Conservation (phyloP, 2,797 vertebrate genomes). For the Poeciliopsis infans region DNA sequence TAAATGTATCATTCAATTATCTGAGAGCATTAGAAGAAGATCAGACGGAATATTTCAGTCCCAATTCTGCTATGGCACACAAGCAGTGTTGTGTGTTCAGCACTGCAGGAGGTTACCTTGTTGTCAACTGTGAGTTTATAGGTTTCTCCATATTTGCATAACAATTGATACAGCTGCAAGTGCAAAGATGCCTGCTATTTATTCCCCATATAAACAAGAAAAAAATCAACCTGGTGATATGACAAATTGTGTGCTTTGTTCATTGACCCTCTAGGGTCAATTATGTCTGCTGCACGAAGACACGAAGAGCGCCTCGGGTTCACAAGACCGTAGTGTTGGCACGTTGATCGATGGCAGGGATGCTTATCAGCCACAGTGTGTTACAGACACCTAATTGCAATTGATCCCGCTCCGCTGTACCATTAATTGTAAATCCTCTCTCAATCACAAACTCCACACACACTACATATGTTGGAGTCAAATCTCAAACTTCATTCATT, state of each 20-base stretch:
- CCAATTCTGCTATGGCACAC: slow-evolving; percentile 22
- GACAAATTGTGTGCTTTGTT: slow-evolving; percentile 64
- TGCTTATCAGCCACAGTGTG: slow-evolving; percentile 78
- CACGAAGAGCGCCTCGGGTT: slow-evolving; percentile 47
- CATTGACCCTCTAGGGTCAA: slow-evolving; percentile 75
- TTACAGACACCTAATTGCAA: slow-evolving; percentile 83
- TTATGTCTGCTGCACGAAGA: slow-evolving; percentile 61
- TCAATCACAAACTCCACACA: slow-evolving; percentile 63
- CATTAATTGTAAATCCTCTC: slow-evolving; percentile 80
- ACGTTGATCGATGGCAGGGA: slow-evolving; percentile 74
- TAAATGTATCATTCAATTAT: slow-evolving; percentile 7
- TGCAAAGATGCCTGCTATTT: slow-evolving; percentile 43
- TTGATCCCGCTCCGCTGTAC: slow-evolving; percentile 76
- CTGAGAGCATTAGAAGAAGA: neutral
- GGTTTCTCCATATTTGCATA: slow-evolving; percentile 64
- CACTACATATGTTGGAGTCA: slow-evolving; percentile 51
- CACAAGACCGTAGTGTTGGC: slow-evolving; percentile 42
- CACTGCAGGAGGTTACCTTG: slow-evolving; percentile 34
- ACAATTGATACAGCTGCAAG: slow-evolving; percentile 57
- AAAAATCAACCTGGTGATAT: slow-evolving; percentile 49
- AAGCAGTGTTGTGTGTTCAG: slow-evolving; percentile 38
- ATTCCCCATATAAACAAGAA: neutral
- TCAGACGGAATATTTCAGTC: slow-evolving; percentile 35
- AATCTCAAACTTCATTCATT: slow-evolving; percentile 75
- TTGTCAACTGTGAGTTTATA: slow-evolving; percentile 48